phyloP scores from a whole-genome alignment of 1,140 invertebrate species.

The Drosophila ambigua region DNA sequence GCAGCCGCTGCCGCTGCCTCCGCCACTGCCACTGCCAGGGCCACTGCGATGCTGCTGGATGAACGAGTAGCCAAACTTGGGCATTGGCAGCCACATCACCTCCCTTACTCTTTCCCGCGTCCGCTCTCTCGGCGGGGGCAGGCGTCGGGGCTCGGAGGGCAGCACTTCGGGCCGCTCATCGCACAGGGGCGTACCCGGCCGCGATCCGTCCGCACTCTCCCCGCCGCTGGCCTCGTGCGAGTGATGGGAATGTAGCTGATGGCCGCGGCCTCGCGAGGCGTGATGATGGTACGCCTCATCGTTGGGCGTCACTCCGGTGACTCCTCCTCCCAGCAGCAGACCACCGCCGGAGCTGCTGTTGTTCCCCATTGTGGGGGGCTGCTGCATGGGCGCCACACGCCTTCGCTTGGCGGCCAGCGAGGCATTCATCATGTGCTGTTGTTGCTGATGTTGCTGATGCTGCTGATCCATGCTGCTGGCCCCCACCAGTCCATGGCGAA shows the following conservation, averaged over 20 bases:
- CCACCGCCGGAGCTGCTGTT: constrained; percentile 29
- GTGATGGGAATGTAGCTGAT: constrained; percentile 84
- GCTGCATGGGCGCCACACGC: constrained; percentile 52
- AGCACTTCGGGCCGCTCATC: constrained; percentile 92
- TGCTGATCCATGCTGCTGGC: constrained; percentile 54
- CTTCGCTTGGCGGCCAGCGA: constrained; percentile 68
- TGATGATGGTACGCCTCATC: constrained; percentile 76
- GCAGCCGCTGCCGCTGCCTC: constrained; percentile 21
- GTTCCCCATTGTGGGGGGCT: constrained; percentile 20
- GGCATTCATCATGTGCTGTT: constrained; percentile 66
- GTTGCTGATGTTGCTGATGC: constrained; percentile 5
- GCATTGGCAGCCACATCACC: constrained; percentile 91
- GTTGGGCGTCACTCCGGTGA: constrained; percentile 37
- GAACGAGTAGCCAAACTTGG: constrained; percentile 92
- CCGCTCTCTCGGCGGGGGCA: constrained; percentile 86
- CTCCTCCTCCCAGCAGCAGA: constrained; percentile 25
- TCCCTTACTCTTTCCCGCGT: constrained; percentile 87
- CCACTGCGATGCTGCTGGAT: constrained; percentile 79
- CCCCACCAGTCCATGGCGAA: constrained; percentile 66
- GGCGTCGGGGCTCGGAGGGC: constrained; percentile 89
- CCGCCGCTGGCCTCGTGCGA: constrained; percentile 83
- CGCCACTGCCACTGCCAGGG: constrained; percentile 2
- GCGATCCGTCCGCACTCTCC: constrained; percentile 85
- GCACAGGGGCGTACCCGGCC: constrained; percentile 92
- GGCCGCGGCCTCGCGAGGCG: constrained; percentile 74